A percentile compares a stretch with the other conserved stretches of the same genome.
Conservation (phyloP, 2,113 vertebrate species). For the Mobula birostris region DNA sequence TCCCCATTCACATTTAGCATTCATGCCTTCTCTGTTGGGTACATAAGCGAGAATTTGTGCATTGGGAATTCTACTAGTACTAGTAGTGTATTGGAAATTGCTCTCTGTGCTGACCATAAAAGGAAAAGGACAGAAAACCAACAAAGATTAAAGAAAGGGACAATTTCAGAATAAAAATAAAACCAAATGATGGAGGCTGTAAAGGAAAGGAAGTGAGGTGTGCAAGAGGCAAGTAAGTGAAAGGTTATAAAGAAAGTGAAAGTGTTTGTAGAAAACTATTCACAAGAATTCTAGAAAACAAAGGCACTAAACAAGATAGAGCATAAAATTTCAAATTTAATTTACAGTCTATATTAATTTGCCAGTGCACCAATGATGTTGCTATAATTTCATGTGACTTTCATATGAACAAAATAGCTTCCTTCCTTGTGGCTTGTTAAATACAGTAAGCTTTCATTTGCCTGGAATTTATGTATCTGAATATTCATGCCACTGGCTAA, state of each 20-base stretch:
- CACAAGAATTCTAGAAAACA: background rate
- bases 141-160: background rate
- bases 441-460: no score
- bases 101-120: background rate
- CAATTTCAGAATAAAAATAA: background rate
- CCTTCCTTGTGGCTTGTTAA: background rate
- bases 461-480: no score
- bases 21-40: background rate
- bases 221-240: background rate
- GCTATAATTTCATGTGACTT: background rate
- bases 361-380: background rate
- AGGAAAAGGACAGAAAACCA: background rate
- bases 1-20: background rate
- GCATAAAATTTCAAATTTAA: background rate
- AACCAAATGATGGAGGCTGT: background rate
- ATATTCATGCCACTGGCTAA: no score
- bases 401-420: background rate
- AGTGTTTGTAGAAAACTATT: background rate
- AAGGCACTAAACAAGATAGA: background rate
- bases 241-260: background rate
- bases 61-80: no score
- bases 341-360: background rate
- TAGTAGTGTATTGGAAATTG: background rate
- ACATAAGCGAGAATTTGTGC: background rate
- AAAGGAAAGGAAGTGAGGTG: background rate